These are phyloP conservation scores for Acrocephalus kingi DNA, from an alignment of 2,113 vertebrate genomes.

Conservation along the genomic window DNA sequence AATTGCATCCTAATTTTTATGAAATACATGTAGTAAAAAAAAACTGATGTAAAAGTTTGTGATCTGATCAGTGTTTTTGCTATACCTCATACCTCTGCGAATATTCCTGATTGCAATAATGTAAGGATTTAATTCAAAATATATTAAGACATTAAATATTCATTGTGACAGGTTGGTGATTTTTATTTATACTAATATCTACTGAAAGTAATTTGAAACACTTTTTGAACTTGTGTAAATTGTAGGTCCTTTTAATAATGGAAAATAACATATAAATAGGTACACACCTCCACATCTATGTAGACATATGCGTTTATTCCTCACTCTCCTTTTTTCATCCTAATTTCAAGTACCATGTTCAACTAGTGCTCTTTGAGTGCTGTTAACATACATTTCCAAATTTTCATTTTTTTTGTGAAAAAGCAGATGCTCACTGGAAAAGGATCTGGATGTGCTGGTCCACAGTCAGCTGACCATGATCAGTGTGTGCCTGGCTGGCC, in stretches of 20 bases:
- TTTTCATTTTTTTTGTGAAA: not conserved
- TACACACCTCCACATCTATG: rapidly evolving
- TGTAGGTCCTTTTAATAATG: not conserved
- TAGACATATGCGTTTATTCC: not conserved
- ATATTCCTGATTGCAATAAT: not conserved
- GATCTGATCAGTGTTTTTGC: not conserved
- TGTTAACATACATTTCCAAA: not conserved
- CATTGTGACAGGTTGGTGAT: not conserved
- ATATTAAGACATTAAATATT: not conserved
- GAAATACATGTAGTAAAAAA: conserved; percentile 18
- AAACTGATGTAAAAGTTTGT: conserved; percentile 2
- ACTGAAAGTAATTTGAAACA: not conserved
- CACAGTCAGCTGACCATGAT: not conserved
- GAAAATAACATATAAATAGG: not conserved
- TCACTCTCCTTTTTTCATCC: not conserved
- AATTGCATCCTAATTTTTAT: conserved; percentile 51
- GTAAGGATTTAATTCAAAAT: not conserved
- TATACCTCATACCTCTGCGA: not conserved
- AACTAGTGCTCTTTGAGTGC: not conserved
- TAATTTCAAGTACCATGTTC: not conserved
- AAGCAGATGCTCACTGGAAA: not conserved
- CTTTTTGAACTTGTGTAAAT: not conserved
- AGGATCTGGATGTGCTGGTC: not conserved
- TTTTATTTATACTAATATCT: not conserved
- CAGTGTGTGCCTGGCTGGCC: not conserved